Percentiles rank a stretch among this genome's conserved stretches.
Conservation (phyloP, 2,888 invertebrate species). For the Trichopria drosophilae region DNA sequence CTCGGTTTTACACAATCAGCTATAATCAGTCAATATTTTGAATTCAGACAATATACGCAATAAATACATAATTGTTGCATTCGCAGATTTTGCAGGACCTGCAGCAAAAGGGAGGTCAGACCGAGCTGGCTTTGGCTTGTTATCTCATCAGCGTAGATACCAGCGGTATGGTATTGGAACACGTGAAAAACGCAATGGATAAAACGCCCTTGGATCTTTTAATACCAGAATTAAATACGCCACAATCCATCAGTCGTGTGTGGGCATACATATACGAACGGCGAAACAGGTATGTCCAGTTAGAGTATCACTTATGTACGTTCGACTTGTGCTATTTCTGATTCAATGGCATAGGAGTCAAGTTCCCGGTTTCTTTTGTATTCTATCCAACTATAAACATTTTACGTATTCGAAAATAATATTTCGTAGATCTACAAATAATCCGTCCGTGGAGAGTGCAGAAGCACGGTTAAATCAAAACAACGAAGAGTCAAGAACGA, state of each 20-base stretch:
- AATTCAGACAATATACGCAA: neutral
- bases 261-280: slow-evolving; percentile 59
- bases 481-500: slow-evolving; percentile 29
- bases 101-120: slow-evolving; percentile 46
- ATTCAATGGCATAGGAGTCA: too few species aligned
- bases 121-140: slow-evolving; percentile 69
- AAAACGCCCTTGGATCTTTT: slow-evolving; percentile 73
- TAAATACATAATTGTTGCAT: neutral
- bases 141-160: slow-evolving; percentile 63
- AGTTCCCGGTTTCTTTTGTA: too few species aligned
- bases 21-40: too few species aligned
- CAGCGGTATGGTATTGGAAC: slow-evolving; percentile 43
- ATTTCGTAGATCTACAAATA: slow-evolving; percentile 35
- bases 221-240: slow-evolving; percentile 57
- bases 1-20: too few species aligned
- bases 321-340: too few species aligned
- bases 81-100: slow-evolving; percentile 58
- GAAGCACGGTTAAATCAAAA: slow-evolving; percentile 25
- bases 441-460: slow-evolving; percentile 25
- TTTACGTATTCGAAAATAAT: too few species aligned
- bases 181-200: slow-evolving; percentile 67
- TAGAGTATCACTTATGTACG: too few species aligned
- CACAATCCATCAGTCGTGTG: slow-evolving; percentile 60
- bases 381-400: too few species aligned
- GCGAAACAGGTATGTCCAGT: slow-evolving; percentile 33